Percentiles rank a stretch among this genome's conserved stretches.
Conservation (phyloP, 2,888 invertebrate species). For the Alitta virens region DNA sequence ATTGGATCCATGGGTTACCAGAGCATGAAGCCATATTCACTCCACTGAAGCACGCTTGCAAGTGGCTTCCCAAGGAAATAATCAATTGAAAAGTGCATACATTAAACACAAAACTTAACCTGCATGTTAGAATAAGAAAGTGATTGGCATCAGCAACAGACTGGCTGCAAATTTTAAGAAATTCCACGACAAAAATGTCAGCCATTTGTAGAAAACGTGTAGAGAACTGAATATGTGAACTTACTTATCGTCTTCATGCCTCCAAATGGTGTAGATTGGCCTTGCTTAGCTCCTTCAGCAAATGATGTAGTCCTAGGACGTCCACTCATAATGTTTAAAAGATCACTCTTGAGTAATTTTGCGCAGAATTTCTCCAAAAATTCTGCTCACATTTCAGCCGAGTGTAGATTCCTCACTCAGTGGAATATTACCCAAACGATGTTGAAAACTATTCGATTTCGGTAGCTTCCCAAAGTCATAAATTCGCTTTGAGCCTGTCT, state of each 20-base stretch:
- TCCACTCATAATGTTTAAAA: conserved; percentile 18
- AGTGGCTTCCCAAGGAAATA: too few relatives aligned
- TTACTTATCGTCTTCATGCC: conserved; percentile 15
- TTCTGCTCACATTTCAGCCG: not conserved
- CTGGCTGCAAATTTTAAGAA: too few relatives aligned
- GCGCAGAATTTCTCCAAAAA: not conserved
- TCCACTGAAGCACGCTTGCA: too few relatives aligned
- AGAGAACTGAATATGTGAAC: too few relatives aligned
- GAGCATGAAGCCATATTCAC: too few relatives aligned
- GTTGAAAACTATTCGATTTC: not conserved
- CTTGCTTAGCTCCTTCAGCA: conserved; percentile 25
- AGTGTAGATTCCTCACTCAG: not conserved
- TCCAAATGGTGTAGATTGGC: conserved; percentile 21
- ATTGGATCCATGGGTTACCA: too few relatives aligned
- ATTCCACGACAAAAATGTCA: too few relatives aligned
- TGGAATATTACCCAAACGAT: not conserved
- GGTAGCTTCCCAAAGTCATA: not conserved
- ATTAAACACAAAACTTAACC: too few relatives aligned
- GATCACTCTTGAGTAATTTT: not conserved
- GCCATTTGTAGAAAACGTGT: too few relatives aligned
- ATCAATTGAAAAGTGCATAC: too few relatives aligned
- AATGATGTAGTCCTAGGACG: conserved; percentile 30
- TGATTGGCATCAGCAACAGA: too few relatives aligned
- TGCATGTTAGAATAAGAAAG: too few relatives aligned
- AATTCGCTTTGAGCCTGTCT: not conserved